Evolutionary conservation across 2,797 vertebrate genomes (phyloP), one percentile per base, ranked within the genome.

Genomic region (Botia almorhae): DNA sequence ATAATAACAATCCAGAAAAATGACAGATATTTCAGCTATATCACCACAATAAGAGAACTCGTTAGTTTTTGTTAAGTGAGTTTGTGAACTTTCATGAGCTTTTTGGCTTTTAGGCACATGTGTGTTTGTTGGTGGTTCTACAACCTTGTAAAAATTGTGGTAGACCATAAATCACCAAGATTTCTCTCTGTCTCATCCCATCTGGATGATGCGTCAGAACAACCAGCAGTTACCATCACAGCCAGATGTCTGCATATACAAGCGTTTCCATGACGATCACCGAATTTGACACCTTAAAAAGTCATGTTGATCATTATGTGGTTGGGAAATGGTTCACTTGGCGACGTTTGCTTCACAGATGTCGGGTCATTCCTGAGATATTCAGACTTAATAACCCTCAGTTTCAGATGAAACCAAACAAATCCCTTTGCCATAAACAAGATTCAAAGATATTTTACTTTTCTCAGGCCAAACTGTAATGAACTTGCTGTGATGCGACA

Each of bases 241-340:
- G 51, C 33, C 80, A 82, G 76, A 82, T 84, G 72, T 82, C 79
- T 39, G 36, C 36, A 6, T 7, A 8, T 72, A 61, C 33, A 75
- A 16, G 16, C 16, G 50, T 81, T 61, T 61, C 72, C 21, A 43
- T 82, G 76, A 50, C 26, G 7, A 51, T 75, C 23, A 36, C 74
- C 36, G 19, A 72, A 69, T 76, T 58, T 67, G 69, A 73, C 61
- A 55, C 29, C 7, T 46, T n/a, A n/a, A 1, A 55, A 82, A 78
- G 76, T 76, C 11, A 33, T 67, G 61, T 81, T 76, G 33, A 73
- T 84, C 48, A 71, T 69, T 69, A 65, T 76, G 73, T 50, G 33
- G 72, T 71, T 82, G 21, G 48, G 72, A 80, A 82, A 80, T 64
- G 67, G 76, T 74, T 82, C 74, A 80, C 71, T 71, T 55, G 13